Evolutionary conservation across 2,888 invertebrate genomes (phyloP), one percentile per base, ranked within the genome.

Genomic region (Gerris lacustris): DNA sequence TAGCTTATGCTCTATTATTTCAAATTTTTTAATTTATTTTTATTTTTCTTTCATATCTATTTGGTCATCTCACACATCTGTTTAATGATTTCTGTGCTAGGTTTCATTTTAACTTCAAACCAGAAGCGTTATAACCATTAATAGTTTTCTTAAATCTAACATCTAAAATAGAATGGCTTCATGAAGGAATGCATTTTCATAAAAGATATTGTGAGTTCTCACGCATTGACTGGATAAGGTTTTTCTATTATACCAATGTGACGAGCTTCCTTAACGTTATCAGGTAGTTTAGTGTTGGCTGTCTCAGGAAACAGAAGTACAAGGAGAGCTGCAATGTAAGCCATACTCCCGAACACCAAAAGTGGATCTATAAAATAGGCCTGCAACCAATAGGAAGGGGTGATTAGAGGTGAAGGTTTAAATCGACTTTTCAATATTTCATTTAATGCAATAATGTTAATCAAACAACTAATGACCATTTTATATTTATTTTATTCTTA

Each of bases 241-340:
- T 55, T 55, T 55, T 70, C 67, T 66, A n/a, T 67, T 63, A 63
- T 76, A 44, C 81, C 82, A 68, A 83, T 81, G 73, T 83, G 82
- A 79, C 85, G 87, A 0, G 88, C 88, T 76, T 89, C 88, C 74
- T 85, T 84, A 44, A 89, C 84, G 2, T 88, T 89, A 80, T 90
- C 89, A 6, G 84, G 83, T 67, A 84, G 78, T 75, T 86, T 85
- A 74, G 84, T 83, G 76, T 87, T 87, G 69, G 84, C 80, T 0
- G 90, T 90, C 79, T 90, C 90, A 0, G 90, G 90, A 71, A 89
- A 85, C 76, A 86, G 80, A 31, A 88, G 79, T 0, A 88, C 85
- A 71, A 88, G 78, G n/a, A 83, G 72, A 17, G 86, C 87, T 66
- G 88, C 86, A 67, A 85, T 78, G 5, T 86, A 77, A 67, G 86